Percentiles rank a stretch among this genome's conserved stretches.
Evolutionary conservation across 2,888 invertebrate genomes (phyloP).

Genomic region (Aricia artaxerxes): DNA sequence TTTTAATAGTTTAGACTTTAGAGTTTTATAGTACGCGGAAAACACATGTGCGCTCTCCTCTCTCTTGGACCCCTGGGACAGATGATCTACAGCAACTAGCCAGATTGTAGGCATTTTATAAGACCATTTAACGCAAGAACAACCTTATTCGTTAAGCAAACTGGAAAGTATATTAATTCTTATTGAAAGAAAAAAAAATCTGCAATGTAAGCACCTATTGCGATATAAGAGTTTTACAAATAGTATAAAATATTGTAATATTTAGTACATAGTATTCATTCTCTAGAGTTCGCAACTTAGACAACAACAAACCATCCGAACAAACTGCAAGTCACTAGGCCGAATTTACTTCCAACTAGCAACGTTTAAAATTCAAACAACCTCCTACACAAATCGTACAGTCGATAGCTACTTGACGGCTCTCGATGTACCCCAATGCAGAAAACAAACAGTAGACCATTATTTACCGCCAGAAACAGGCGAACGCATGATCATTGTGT

Average conservation of each 20-base stretch:
- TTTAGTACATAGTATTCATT: not conserved
- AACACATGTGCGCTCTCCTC: not conserved
- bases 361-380: conserved; percentile 18
- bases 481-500: not conserved
- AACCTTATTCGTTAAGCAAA: not conserved
- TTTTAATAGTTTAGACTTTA: not conserved
- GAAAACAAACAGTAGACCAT: not conserved
- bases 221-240: too few relatives aligned
- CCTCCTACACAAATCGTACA: conserved; percentile 9
- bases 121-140: not conserved
- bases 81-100: not conserved
- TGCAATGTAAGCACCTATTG: too few relatives aligned
- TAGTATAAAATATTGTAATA: too few relatives aligned
- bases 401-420: conserved; percentile 14
- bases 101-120: not conserved
- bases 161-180: not conserved
- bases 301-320: not conserved
- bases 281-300: not conserved
- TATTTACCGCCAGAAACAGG: not conserved
- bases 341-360: conserved; percentile 11
- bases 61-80: not conserved
- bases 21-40: not conserved
- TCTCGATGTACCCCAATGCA: not conserved
- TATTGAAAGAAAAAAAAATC: not conserved
- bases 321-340: conserved; percentile 2